These are phyloP conservation scores for Anabacerthia variegaticeps DNA, from an alignment of 2,797 vertebrate genomes.

Conservation along the genomic window DNA sequence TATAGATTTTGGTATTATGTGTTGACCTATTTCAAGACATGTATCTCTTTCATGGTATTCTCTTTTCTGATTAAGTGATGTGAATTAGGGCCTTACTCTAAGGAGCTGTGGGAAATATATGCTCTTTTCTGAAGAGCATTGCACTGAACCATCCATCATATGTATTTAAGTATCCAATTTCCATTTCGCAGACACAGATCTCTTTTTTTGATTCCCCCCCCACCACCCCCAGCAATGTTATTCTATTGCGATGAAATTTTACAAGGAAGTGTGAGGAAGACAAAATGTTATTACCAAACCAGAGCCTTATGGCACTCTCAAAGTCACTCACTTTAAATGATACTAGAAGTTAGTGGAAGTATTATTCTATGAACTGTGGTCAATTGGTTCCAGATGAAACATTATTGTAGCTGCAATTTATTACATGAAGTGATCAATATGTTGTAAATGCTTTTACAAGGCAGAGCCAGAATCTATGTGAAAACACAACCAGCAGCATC, in stretches of 20 bases:
- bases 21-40: not conserved
- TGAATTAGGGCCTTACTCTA: not conserved
- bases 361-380: not conserved
- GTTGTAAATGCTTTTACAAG: not conserved
- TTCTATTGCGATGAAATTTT: not conserved
- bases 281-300: not conserved
- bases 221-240: not conserved
- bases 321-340: not conserved
- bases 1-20: not conserved
- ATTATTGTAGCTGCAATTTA: not conserved
- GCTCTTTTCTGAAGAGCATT: not conserved
- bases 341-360: not conserved
- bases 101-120: not conserved
- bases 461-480: not conserved
- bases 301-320: not conserved
- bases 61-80: not conserved
- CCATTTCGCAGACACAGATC: not conserved
- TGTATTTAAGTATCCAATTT: not conserved
- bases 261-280: not conserved
- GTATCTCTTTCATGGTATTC: not conserved
- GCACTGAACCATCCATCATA: not conserved
- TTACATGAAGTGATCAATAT: not conserved
- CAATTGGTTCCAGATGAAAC: not conserved
- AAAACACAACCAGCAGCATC: not conserved
- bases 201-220: not conserved